phyloP scores from a whole-genome alignment of 1,140 invertebrate genomes.

The Cydia pomonella region DNA sequence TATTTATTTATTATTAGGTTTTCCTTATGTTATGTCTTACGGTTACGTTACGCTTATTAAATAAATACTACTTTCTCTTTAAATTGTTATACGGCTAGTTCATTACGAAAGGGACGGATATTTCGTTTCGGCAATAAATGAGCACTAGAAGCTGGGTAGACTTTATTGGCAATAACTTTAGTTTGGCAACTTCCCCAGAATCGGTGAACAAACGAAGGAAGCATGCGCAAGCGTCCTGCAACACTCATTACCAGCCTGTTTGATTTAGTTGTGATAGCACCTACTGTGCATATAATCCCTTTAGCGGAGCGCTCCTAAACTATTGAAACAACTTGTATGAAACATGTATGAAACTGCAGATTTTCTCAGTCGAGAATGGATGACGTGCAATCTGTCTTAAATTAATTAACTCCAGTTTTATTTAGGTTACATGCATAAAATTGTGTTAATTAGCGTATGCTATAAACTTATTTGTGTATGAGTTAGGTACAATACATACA shows the following conservation, averaged over 20 bases:
- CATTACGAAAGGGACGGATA: constrained; percentile 6
- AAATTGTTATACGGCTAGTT: not conserved
- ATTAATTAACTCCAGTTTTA: too few relatives aligned
- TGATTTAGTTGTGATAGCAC: not conserved
- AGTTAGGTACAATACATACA: too few relatives aligned
- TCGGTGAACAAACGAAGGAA: constrained; percentile 3
- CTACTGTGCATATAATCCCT: not conserved
- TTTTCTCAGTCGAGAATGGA: too few relatives aligned
- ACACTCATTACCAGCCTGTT: not conserved
- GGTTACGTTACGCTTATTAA: not conserved
- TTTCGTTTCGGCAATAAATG: not conserved
- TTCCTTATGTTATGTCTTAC: too few relatives aligned
- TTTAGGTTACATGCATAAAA: too few relatives aligned
- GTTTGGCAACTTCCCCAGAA: not conserved
- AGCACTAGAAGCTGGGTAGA: not conserved
- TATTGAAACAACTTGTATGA: too few relatives aligned
- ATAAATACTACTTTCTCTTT: not conserved
- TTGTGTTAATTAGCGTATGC: too few relatives aligned
- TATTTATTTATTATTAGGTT: too few relatives aligned
- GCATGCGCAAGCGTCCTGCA: not conserved
- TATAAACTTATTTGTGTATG: too few relatives aligned
- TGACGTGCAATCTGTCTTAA: too few relatives aligned
- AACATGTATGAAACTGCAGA: too few relatives aligned
- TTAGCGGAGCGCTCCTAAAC: too few relatives aligned
- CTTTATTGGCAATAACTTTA: constrained; percentile 2